Base-by-base conservation (phyloP, 2,797 vertebrate species). In the Nyctalus aviator region DNA sequence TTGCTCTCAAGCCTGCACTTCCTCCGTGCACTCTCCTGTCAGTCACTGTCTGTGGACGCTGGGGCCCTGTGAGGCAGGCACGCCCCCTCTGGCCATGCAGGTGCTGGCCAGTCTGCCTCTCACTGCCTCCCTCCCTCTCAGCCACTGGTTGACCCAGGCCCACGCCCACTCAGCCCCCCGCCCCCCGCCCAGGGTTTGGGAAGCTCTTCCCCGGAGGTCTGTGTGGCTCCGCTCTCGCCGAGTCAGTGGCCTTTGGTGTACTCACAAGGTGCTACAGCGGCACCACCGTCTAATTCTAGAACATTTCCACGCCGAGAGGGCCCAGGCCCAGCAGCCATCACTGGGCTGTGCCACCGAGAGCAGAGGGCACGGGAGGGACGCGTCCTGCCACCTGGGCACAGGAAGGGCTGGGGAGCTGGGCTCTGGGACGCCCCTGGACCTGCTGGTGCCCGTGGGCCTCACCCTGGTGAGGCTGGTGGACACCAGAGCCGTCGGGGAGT, bases 281-380 rank as follows among this genome's bases (percentile, higher is more conserved):
- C 46, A 13, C 15, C 46, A 6, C 46, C 18, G 13, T 76, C 84
- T 72, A 5, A 18, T 21, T 77, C 78, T 41, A 41, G 46, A 78
- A n/a, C 10, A 6, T 37, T 46, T 12, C 18, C 21, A 46, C 72
- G 55, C n/a, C n/a, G 89, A 71, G 71, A 1, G 71, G 0, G 23
- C 18, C 25, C 35, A 0, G 10, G 2, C 14, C 5, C 35, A 7
- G 25, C 8, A 44, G 20, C 14, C 18, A 21, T 20, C 35, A 46
- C 55, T 5, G 55, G 55, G 55, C 9, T 57, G 55, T 25, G 55
- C 23, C 55, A 10, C 55, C 23, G 23, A 25, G 8, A 57, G 23
- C 55, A 25, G 55, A 57, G 55, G 55, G 55, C 21, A 25, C 10
- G 23, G 23, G 21, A 57, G 55, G 55, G 55, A 25, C 55, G 4